Evolutionary conservation across 2,113 vertebrate species (phyloP), one percentile per base, ranked within the genome.

Genomic region (Megalops atlanticus): DNA sequence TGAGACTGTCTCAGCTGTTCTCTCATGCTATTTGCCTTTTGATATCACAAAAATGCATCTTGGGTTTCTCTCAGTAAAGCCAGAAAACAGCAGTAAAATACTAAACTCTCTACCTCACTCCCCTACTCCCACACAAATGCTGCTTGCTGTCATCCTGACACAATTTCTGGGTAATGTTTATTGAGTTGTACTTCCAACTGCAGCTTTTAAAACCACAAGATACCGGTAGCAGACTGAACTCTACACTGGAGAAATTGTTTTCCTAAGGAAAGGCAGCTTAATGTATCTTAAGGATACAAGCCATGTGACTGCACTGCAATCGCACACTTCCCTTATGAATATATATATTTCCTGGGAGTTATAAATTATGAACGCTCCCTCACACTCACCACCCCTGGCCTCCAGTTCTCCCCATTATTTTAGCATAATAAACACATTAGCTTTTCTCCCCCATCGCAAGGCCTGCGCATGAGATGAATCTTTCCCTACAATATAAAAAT

Each of bases 351-450:
- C 69, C 33, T 0, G 41, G 68, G 73, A 74, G 54, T 76, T 45
- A 33, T 91, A 90, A 92, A 94, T 90, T 92, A 90, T 89, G 89
- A 92, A 91, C 91, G 90, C 87, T 89, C 88, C 87, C 91, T 88
- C 86, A 87, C 88, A 90, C 88, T 87, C 82, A 81, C 84, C 90
- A 90, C 90, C 89, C 85, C 85, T 90, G 91, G 89, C 89, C 91
- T 89, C 88, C 88, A 92, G 93, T 91, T 92, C 91, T 88, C 82
- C 85, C 88, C 87, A 91, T 94, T 93, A 93, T 91, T 90, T 92
- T 86, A 86, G 92, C 89, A 94, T 94, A 94, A 94, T 94, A 93
- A 93, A 93, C 90, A 93, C 90, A 92, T 94, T 94, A 92, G 89
- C 89, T 3, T 88, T 89, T 84, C 86, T 89, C 83, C 86, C 88